Percentiles rank a stretch among this genome's conserved stretches.
These are phyloP conservation scores for Phoxinus dragarum DNA, from an alignment of 2,797 vertebrate species.

Conservation along the genomic window DNA sequence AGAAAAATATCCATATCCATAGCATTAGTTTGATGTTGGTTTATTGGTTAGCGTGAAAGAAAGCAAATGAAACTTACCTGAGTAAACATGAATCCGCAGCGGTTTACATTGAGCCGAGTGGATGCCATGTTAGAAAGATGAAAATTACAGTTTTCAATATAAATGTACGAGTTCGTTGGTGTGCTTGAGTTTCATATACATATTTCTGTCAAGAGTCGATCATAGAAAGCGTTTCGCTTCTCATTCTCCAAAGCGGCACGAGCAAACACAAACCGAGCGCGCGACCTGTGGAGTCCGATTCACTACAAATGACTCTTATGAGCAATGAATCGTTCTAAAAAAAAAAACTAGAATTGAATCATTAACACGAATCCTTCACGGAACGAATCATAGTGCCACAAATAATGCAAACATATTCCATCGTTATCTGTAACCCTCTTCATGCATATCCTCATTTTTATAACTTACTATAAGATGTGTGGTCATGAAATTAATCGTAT, in stretches of 20 bases:
- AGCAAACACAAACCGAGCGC: not conserved
- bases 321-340: not conserved
- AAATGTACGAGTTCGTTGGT: rapidly evolving
- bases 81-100: not conserved
- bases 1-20: too few species aligned
- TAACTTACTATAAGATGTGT: too few species aligned
- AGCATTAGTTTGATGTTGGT: too few species aligned
- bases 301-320: not conserved
- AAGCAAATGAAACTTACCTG: not conserved
- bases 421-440: not conserved
- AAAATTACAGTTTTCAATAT: not conserved
- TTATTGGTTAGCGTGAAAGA: too few species aligned
- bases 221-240: not conserved
- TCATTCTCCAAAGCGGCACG: not conserved
- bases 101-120: too few species aligned
- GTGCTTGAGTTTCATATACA: not conserved
- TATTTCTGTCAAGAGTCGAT: not conserved
- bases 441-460: not conserved
- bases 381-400: not conserved
- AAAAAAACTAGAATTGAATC: not conserved
- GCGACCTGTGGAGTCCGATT: not conserved
- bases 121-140: not conserved
- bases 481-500: not conserved
- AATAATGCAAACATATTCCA: not conserved
- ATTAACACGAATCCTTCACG: not conserved